Base-by-base conservation (phyloP, 1,140 invertebrate genomes). In the Homarus americanus region DNA sequence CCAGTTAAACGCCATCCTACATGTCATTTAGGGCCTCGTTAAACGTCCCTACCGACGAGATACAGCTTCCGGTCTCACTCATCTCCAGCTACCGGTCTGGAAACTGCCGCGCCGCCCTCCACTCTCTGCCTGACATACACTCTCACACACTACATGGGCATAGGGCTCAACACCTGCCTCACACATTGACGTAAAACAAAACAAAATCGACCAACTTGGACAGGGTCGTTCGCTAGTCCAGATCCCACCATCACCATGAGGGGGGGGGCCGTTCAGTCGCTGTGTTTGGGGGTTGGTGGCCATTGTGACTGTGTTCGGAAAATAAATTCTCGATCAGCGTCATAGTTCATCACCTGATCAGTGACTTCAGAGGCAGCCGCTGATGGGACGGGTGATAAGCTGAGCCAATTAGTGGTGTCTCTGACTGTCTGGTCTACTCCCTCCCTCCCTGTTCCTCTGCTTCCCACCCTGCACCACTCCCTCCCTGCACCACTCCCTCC, bases 341-440 rank as follows among this genome's bases (percentile, higher is more conserved):
- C 79, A 36, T 82, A 82, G 49, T 82, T 63, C 79, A 82, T 82
- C 79, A 82, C 49, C 38, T 84, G 63, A 72, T 84, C 63, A 28
- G 34, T 24, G 34, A 49, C 38, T 63, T 72, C 82, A 73, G 40
- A 84, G 41, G 69, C n/a, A 32, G 63, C 69, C 82, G 82, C 69
- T 72, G 82, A 84, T 84, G 15, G 79, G 53, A 9, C 32, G 32
- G 34, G n/a, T 63, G 79, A 82, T 82, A 82, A 82, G 79, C 28
- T 63, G 49, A 32, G 38, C 79, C 79, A 82, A 82, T 82, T 82
- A 82, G 79, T 63, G 79, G 34, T 66, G 79, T 82, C 79, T 58
- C 2, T 44, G 79, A 7, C 44, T 49, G 38, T 34, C 38, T 44
- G 40, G 38, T 44, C n/a, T 24, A 28, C 28, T 10, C 79, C 28